Conservation (phyloP, 2,113 vertebrate species). For the Illadopsis cleaveri region DNA sequence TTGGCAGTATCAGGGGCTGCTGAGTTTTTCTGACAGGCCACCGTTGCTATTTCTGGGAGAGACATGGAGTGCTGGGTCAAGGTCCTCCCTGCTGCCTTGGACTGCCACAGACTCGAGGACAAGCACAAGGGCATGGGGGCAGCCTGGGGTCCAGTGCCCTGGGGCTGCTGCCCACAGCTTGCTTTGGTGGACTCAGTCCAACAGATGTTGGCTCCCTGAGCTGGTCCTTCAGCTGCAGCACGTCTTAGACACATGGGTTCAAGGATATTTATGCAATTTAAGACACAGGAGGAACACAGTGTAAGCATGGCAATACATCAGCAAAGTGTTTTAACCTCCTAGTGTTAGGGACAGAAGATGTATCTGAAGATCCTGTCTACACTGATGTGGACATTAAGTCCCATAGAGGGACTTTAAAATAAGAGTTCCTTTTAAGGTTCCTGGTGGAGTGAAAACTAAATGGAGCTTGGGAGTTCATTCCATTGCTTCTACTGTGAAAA, state of each 20-base stretch:
- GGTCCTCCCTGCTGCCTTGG: not conserved
- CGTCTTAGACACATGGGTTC: not conserved
- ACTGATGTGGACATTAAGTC: not conserved
- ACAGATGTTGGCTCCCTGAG: not conserved
- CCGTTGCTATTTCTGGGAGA: not conserved
- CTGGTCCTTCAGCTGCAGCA: not conserved
- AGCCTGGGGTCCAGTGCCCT: not conserved
- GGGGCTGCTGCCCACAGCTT: not conserved
- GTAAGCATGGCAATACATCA: not conserved
- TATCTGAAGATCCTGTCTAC: not conserved
- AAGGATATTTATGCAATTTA: not conserved
- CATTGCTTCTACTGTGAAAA: not conserved
- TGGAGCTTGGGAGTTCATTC: not conserved
- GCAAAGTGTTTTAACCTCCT: not conserved
- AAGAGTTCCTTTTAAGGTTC: not conserved
- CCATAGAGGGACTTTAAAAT: not conserved
- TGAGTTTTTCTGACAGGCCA: not conserved
- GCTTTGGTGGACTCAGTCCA: not conserved
- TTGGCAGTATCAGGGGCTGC: not conserved
- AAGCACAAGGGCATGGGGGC: rapidly evolving
- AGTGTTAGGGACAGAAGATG: not conserved
- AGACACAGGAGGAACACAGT: not conserved
- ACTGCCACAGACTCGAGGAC: not conserved
- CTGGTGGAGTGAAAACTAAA: not conserved
- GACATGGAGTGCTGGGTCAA: not conserved